Evolutionary conservation across 2,797 vertebrate genomes (phyloP).

Genomic region (Sphenodon punctatus): DNA sequence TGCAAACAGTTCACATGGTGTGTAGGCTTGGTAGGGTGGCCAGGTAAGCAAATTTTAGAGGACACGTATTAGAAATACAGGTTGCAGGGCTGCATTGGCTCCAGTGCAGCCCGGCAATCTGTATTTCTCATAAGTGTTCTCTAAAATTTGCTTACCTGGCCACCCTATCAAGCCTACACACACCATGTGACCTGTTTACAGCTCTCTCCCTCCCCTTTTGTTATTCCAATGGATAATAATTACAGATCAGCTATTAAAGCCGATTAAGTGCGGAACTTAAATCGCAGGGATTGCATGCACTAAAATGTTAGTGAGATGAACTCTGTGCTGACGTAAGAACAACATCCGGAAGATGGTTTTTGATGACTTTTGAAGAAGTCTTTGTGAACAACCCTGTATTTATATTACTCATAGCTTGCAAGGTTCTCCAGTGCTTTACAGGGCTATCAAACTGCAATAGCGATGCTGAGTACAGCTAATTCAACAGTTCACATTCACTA

Average conservation of each 20-base stretch:
- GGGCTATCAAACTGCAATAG: neutral
- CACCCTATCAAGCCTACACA: too few relatives aligned
- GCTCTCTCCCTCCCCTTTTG: too few relatives aligned
- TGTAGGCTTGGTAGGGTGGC: too few relatives aligned
- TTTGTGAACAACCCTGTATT: slow-evolving; percentile 14
- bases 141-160: too few relatives aligned
- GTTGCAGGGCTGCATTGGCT: too few relatives aligned
- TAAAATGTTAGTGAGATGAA: neutral
- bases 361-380: slow-evolving; percentile 38
- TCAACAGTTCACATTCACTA: neutral
- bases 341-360: slow-evolving; percentile 23
- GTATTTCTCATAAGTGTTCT: too few relatives aligned
- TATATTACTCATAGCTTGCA: neutral
- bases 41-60: too few relatives aligned
- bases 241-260: neutral
- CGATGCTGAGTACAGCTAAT: neutral
- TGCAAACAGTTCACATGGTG: too few relatives aligned
- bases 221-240: slow-evolving; percentile 37
- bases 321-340: slow-evolving; percentile 30
- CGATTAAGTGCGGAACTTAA: slow-evolving; percentile 22
- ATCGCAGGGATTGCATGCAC: neutral
- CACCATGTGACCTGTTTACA: too few relatives aligned
- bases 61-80: too few relatives aligned
- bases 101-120: too few relatives aligned
- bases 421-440: slow-evolving; percentile 4